phyloP scores from a whole-genome alignment of 2,113 vertebrate species.

The Apteryx mantelli region DNA sequence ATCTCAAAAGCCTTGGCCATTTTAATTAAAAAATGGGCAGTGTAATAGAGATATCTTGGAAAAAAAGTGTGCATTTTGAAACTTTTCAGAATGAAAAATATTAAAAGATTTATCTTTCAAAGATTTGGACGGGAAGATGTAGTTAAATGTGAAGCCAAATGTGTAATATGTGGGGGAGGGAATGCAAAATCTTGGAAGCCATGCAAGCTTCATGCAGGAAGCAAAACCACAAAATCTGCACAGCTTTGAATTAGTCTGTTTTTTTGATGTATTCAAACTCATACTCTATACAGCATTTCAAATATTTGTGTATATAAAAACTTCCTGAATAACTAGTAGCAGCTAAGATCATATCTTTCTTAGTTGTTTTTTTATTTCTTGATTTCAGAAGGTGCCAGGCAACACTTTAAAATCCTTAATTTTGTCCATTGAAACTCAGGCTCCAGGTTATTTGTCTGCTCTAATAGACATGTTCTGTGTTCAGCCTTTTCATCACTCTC shows the following conservation, averaged over 20 bases:
- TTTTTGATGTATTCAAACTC: not conserved
- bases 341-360: not conserved
- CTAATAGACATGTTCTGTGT: not conserved
- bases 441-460: not conserved
- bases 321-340: not conserved
- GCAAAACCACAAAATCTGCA: not conserved
- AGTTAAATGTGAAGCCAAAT: not conserved
- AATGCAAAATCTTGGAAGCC: not conserved
- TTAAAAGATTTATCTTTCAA: not conserved
- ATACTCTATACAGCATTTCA: not conserved
- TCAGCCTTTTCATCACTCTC: slow-evolving; percentile 54
- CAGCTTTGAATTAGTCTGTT: not conserved
- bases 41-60: not conserved
- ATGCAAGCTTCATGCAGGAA: not conserved
- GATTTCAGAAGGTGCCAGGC: not conserved
- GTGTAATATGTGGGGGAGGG: not conserved
- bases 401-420: not conserved
- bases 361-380: not conserved
- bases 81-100: not conserved
- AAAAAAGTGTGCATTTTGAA: not conserved
- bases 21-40: not conserved
- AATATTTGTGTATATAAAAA: not conserved
- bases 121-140: not conserved
- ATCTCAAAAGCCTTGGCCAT: not conserved
- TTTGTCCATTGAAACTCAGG: not conserved